These are phyloP conservation scores for Oostethus manadensis DNA, from an alignment of 2,113 vertebrate genomes.

Conservation along the genomic window DNA sequence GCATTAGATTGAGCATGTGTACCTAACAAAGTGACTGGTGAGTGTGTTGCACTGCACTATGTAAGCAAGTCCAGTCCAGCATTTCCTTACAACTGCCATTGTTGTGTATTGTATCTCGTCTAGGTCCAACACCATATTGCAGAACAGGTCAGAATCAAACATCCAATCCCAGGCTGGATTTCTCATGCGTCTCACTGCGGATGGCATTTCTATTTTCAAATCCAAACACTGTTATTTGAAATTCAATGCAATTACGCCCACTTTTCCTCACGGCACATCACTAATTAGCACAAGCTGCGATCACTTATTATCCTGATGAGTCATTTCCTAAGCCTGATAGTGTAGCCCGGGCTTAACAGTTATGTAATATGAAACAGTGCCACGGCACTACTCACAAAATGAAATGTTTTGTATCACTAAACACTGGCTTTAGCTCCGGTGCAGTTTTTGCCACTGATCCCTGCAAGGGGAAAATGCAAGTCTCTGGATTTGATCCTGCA, in stretches of 20 bases:
- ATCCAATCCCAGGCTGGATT: conserved; percentile 35
- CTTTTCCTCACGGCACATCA: conserved; percentile 19
- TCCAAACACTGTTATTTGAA: background rate
- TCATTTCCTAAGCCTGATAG: conserved; percentile 41
- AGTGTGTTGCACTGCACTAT: conserved; percentile 16
- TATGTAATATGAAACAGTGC: conserved; percentile 26
- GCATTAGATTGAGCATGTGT: background rate
- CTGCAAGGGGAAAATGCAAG: too few relatives aligned
- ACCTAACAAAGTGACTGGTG: background rate
- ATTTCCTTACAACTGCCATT: conserved; percentile 44
- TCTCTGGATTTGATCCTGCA: too few relatives aligned
- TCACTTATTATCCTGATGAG: conserved; percentile 33
- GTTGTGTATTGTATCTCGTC: conserved; percentile 68
- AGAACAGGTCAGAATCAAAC: conserved; percentile 69
- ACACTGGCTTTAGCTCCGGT: conserved; percentile 38
- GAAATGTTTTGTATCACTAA: conserved; percentile 31
- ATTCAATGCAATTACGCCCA: conserved; percentile 43
- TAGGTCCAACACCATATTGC: conserved; percentile 69
- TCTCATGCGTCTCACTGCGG: conserved; percentile 25
- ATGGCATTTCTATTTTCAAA: conserved; percentile 11
- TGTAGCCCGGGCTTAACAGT: conserved; percentile 22
- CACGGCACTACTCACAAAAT: conserved; percentile 30
- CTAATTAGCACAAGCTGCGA: conserved; percentile 39
- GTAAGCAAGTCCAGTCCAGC: conserved; percentile 8
- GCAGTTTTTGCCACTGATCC: conserved; percentile 27